Evolutionary conservation across 2,113 vertebrate genomes (phyloP), one percentile per base, ranked within the genome.

Genomic region (Mesocricetus auratus): DNA sequence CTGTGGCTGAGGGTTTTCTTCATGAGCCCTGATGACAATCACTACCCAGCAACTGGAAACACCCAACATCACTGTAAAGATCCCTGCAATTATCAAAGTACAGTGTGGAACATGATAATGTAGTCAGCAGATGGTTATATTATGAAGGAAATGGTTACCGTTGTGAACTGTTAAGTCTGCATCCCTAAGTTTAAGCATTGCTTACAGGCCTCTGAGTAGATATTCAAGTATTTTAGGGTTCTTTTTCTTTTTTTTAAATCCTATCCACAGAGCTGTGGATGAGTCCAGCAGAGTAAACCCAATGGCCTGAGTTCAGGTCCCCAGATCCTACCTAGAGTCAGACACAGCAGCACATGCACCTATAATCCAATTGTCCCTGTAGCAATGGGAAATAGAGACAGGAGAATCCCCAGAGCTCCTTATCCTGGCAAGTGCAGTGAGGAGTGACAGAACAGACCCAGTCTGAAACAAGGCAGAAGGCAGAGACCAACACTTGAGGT

Each of bases 41-140:
- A 19, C 0, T 15, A n/a, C 0, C 1, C 16, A 64, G 68, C 0
- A 75, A 39, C 24, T 13, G 42, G 45, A 0, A 26, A 77, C 60
- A 39, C 7, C 42, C 1, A 2, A 1, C 0, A 0, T 56, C 4
- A 21, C 24, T 58, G 9, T 11, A 50, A 26, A 50, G 31, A 26
- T 10, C 8, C 10, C 42, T 15, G 3, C 4, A 5, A 4, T 8
- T 47, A 56, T 74, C 12, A 45, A 2, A 1, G 29, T 5, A 79
- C 56, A 78, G 26, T 7, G 2, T 4, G 21, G 17, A 47, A 0
- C 1, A 3, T 0, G 15, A 31, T 7, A 6, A 71, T 33, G 1
- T 33, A 31, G 3, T 50, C 11, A n/a, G 39, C 15, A 12, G 66
- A 71, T 33, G 77, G 71, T 17, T 45, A 26, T 26, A 12, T 33